Evolutionary conservation across 2,113 vertebrate genomes (phyloP).

Genomic region (Meles meles): DNA sequence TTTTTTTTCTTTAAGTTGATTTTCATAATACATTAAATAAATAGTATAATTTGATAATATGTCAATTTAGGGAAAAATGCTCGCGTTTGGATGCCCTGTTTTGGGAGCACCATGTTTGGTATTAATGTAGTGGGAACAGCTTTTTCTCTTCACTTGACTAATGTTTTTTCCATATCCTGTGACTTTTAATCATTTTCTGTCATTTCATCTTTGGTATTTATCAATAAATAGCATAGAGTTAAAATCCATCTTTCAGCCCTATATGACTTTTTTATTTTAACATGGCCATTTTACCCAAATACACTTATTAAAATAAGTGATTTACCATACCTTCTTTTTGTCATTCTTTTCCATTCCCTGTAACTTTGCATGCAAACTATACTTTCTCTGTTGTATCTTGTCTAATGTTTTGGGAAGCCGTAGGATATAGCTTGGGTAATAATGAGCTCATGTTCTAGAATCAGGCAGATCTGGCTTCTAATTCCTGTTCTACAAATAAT

Average conservation of each 20-base stretch:
- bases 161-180: background rate
- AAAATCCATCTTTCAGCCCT: background rate
- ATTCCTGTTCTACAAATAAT: background rate
- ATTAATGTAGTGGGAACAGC: background rate
- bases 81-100: background rate
- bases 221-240: background rate
- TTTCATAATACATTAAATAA: background rate
- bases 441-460: background rate
- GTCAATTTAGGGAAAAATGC: background rate
- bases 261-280: background rate
- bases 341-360: background rate
- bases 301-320: background rate
- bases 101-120: background rate
- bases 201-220: background rate
- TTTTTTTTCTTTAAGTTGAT: background rate
- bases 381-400: background rate
- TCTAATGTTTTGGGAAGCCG: background rate
- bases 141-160: background rate
- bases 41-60: background rate
- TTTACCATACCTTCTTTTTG: background rate
- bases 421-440: background rate
- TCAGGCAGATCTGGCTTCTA: background rate
- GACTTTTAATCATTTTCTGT: background rate
- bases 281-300: background rate
- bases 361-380: background rate